phyloP scores from a whole-genome alignment of 2,888 invertebrate genomes.

The Thumatha senex region DNA sequence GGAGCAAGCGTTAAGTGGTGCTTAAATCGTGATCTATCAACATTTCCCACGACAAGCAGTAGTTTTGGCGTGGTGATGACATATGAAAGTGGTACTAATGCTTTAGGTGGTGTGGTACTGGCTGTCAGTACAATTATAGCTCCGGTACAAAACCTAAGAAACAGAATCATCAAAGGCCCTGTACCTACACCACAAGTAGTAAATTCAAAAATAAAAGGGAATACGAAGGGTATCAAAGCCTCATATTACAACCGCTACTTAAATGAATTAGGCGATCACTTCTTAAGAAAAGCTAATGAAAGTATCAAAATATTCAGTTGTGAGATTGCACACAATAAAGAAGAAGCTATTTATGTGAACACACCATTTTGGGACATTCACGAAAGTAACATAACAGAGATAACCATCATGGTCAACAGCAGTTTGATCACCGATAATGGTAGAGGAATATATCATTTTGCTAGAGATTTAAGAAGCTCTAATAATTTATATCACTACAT shows the following conservation, averaged over 20 bases:
- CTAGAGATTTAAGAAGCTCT: slow-evolving; percentile 96
- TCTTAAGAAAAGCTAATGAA: slow-evolving; percentile 94
- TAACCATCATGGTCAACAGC: slow-evolving; percentile 94
- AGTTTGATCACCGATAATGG: slow-evolving; percentile 94
- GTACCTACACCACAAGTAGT: slow-evolving; percentile 89
- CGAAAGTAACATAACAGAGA: slow-evolving; percentile 94
- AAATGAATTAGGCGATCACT: slow-evolving; percentile 93
- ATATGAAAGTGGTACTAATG: slow-evolving; percentile 90
- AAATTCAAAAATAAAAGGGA: slow-evolving; percentile 90
- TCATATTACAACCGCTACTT: slow-evolving; percentile 95
- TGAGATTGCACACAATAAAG: slow-evolving; percentile 90
- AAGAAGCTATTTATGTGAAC: slow-evolving; percentile 91
- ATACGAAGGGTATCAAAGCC: slow-evolving; percentile 91
- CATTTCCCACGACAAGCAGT: slow-evolving; percentile 95
- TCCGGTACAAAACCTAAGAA: slow-evolving; percentile 88
- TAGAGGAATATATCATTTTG: slow-evolving; percentile 93
- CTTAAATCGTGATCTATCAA: slow-evolving; percentile 91
- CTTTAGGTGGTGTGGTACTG: slow-evolving; percentile 92
- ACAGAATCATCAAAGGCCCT: slow-evolving; percentile 90
- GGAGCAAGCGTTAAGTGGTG: slow-evolving; percentile 88
- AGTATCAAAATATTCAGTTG: slow-evolving; percentile 91
- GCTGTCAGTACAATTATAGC: slow-evolving; percentile 89
- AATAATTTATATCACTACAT: slow-evolving; percentile 99
- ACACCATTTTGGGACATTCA: slow-evolving; percentile 94
- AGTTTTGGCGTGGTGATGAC: slow-evolving; percentile 91